These are phyloP conservation scores for Chrysomela aeneicollis DNA, from an alignment of 2,888 invertebrate species.

Conservation along the genomic window DNA sequence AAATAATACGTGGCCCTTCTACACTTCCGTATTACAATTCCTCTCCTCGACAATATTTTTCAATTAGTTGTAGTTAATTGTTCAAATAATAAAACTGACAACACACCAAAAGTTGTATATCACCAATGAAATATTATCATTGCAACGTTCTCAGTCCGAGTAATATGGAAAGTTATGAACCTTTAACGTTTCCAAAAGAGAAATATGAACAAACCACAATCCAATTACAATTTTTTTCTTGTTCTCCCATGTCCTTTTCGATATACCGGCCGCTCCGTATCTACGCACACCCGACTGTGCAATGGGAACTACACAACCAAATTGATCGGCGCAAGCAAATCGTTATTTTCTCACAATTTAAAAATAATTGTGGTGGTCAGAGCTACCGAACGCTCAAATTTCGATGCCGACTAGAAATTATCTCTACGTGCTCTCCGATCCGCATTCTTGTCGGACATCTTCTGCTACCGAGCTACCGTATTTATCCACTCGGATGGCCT, in stretches of 20 bases:
- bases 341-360: conserved; percentile 57
- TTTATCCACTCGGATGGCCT: conserved; percentile 21
- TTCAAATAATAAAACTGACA: no score
- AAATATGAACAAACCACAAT: conserved; percentile 32
- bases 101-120: neutral
- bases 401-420: conserved; percentile 50
- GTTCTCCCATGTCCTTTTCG: conserved; percentile 12
- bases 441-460: conserved; percentile 27
- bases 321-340: conserved; percentile 34
- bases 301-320: conserved; percentile 30
- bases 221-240: conserved; percentile 32
- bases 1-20: no score
- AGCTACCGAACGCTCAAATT: conserved; percentile 52
- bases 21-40: no score
- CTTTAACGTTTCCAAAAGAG: conserved; percentile 12
- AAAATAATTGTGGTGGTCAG: conserved; percentile 57
- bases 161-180: neutral
- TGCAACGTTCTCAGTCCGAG: neutral
- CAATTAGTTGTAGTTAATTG: no score
- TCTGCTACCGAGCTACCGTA: conserved; percentile 43
- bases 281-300: conserved; percentile 31
- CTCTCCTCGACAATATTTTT: no score
- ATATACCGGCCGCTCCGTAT: conserved; percentile 34
- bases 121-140: neutral
- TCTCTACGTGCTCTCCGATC: conserved; percentile 49